Evolutionary conservation across 2,113 vertebrate species (phyloP).

Genomic region (Callipepla squamata): DNA sequence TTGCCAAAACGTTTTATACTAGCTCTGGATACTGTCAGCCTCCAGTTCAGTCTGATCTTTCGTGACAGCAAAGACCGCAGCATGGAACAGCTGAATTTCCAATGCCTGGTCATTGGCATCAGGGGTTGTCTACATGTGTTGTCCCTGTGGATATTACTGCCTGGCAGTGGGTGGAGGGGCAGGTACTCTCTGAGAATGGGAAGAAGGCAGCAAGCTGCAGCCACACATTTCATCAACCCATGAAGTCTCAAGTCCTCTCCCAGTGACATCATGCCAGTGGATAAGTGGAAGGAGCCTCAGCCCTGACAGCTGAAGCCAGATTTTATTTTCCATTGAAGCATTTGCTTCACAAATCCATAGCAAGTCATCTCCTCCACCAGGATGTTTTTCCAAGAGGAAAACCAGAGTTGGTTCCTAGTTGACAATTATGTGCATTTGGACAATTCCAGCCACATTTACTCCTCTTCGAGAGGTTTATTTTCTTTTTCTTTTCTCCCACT

Average conservation of each 20-base stretch:
- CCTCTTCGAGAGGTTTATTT: neutral
- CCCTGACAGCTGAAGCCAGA: neutral
- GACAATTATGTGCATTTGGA: neutral
- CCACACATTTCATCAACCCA: neutral
- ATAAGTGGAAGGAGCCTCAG: neutral
- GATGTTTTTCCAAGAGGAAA: neutral
- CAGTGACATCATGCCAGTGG: neutral
- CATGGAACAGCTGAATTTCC: neutral
- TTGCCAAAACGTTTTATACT: neutral
- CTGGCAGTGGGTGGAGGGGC: neutral
- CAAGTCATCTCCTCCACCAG: conserved; percentile 2
- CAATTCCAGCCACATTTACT: neutral
- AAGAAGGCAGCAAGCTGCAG: neutral
- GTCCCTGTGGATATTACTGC: neutral
- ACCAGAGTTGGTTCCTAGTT: neutral
- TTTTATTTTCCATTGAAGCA: conserved; percentile 6
- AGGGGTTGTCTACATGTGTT: rapidly evolving
- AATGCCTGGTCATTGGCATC: neutral
- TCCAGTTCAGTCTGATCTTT: neutral
- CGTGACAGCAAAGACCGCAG: neutral
- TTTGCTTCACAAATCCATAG: conserved; percentile 41
- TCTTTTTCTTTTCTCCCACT: neutral
- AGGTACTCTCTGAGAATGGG: conserved; percentile 5
- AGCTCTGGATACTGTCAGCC: conserved; percentile 10
- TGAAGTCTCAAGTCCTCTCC: neutral